Evolutionary conservation across 2,888 invertebrate species (phyloP).

Genomic region (Ganaspis brasiliensis): DNA sequence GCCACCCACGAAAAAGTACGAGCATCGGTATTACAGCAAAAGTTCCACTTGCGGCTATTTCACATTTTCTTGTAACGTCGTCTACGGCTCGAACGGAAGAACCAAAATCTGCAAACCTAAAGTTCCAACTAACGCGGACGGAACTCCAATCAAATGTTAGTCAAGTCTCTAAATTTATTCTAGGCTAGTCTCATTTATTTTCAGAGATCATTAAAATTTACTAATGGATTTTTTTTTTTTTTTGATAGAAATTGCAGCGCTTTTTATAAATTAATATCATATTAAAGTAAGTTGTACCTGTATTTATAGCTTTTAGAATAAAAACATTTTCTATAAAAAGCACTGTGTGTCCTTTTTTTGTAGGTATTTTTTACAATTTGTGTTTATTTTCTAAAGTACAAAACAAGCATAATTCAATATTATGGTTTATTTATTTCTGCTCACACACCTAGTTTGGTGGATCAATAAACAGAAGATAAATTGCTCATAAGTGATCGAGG

Average conservation of each 20-base stretch:
- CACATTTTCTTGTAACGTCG: conserved; percentile 91
- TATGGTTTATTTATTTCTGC: conserved; percentile 19
- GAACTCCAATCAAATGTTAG: conserved; percentile 85
- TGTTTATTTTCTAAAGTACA: neutral
- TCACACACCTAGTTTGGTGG: conserved; percentile 7
- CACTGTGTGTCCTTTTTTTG: neutral
- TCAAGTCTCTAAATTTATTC: conserved; percentile 24
- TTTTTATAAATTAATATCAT: neutral
- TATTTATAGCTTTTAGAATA: conserved; percentile 26
- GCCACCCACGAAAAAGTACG: conserved; percentile 82
- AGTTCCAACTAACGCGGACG: conserved; percentile 89
- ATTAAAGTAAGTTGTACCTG: neutral
- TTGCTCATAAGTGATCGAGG: conserved; percentile 34
- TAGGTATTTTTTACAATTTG: neutral
- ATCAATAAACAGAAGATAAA: conserved; percentile 6
- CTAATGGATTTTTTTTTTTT: no score
- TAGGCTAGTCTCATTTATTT: no score
- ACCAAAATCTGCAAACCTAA: conserved; percentile 92
- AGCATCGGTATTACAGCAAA: conserved; percentile 91
- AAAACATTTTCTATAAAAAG: conserved; percentile 23
- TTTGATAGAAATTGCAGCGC: neutral
- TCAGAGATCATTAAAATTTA: no score
- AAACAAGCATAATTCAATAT: neutral
- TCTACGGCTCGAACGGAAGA: conserved; percentile 88
- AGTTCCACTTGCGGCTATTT: conserved; percentile 94